Base-by-base conservation (phyloP, 1,140 invertebrate species). In the Teleogryllus occipitalis region DNA sequence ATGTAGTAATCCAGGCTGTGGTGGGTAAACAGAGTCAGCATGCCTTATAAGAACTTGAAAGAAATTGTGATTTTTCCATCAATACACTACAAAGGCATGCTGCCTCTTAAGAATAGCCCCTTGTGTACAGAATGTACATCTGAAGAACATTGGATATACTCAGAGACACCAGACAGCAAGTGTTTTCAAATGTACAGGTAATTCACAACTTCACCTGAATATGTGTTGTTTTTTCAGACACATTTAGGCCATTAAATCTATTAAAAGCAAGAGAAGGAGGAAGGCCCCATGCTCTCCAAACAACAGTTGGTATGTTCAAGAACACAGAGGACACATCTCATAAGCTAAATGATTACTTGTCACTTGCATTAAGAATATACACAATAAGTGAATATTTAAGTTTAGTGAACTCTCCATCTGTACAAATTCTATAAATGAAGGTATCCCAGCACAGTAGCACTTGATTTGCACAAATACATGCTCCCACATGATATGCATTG, bases 1-100 rank as follows among this genome's bases (percentile, higher is more conserved):
- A 75, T 75, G 21, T 79, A 80, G 39, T 47, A 46, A 79, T 77
- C 21, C n/a, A 49, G 54, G 21, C 46, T 21, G 14, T 54, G 76
- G 74, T 77, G 0, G 27, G n/a, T 21, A 22, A 46, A 80, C 54
- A 79, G 74, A 75, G 22, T 47, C 22, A 47, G 54, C 22, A 48
- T 47, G 47, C 10, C 72, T 79, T 76, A 75, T 54, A 46, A 76
- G 10, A 79, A 15, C 10, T 10, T 49, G 47, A 48, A 47, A 54
- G 48, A 21, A 46, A 15, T 79, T 12, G 18, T 15, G 80, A 47
- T 10, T 54, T 21, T 39, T 21, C n/a, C 8, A 78, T 47, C 54
- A 76, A 21, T 72, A 54, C 21, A 39, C 18, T 18, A 21, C 72
- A 74, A 75, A n/a, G 47, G 72, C 73, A n/a, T 72, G 74, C 22